Evolutionary conservation across 2,797 vertebrate species (phyloP).

Genomic region (Argya squamiceps): DNA sequence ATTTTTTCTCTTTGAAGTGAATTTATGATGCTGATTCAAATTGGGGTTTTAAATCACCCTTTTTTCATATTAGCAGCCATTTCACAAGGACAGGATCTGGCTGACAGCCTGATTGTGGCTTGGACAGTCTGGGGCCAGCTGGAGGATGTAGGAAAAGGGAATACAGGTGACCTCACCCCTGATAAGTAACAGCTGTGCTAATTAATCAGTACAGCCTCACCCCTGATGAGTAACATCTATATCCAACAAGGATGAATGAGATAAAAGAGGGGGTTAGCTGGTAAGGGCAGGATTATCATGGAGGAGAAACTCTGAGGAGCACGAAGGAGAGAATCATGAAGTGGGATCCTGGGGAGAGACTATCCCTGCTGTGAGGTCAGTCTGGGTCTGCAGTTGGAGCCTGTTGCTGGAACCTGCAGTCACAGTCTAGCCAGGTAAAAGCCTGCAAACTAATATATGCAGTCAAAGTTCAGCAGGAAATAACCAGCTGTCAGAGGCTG

Average conservation of each 20-base stretch:
- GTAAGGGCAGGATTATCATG: background rate
- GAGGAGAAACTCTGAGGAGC: background rate
- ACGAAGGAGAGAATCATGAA: background rate
- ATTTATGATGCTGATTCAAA: background rate
- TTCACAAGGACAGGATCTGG: background rate
- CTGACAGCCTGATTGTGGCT: background rate
- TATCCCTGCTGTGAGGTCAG: background rate
- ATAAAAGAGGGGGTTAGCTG: background rate
- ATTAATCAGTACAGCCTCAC: background rate
- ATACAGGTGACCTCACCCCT: background rate
- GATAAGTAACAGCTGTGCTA: background rate
- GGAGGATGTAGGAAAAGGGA: background rate
- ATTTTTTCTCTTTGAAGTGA: background rate
- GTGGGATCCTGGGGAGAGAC: background rate
- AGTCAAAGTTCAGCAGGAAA: background rate
- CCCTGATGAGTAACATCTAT: background rate
- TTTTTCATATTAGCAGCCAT: background rate
- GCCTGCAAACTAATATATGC: background rate
- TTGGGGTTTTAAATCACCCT: background rate
- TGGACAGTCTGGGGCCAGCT: rapidly evolving
- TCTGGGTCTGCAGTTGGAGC: background rate
- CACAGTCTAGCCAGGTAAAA: background rate
- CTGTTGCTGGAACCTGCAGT: background rate
- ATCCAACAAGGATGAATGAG: background rate
- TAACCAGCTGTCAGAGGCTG: background rate